These are phyloP conservation scores for Hydractinia echinata DNA, from an alignment of 30 jellyfish, hydroid and myxozoan genomes.

Conservation along the genomic window DNA sequence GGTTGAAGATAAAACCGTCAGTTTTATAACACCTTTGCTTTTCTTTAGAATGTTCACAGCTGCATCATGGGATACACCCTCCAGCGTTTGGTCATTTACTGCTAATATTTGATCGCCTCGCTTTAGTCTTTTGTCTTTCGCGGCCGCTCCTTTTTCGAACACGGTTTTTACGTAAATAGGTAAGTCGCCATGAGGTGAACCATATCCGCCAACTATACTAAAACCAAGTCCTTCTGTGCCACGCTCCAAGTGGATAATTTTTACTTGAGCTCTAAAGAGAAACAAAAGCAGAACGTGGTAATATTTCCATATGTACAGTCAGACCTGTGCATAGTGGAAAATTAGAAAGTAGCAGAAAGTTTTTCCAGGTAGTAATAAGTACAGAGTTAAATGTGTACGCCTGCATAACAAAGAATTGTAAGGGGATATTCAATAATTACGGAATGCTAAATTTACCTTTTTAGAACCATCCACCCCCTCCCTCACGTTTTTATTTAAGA, in stretches of 20 bases:
- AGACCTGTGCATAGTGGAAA: neutral
- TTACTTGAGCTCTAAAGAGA: slow-evolving; percentile 54
- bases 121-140: slow-evolving; percentile 76
- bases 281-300: neutral
- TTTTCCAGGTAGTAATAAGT: neutral
- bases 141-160: slow-evolving; percentile 92
- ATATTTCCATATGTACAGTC: neutral
- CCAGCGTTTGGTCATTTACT: slow-evolving; percentile 76
- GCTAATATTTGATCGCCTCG: slow-evolving; percentile 94
- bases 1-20: slow-evolving; percentile 69
- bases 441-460: too few species aligned
- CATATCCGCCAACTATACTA: slow-evolving; percentile 94
- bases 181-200: slow-evolving; percentile 91
- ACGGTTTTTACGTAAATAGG: slow-evolving; percentile 95
- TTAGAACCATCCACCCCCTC: too few species aligned
- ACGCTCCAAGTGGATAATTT: slow-evolving; percentile 75
- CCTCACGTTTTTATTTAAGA: too few species aligned
- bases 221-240: slow-evolving; percentile 96
- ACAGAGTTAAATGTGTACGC: too few species aligned
- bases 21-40: slow-evolving; percentile 76
- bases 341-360: neutral
- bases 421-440: too few species aligned
- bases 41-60: slow-evolving; percentile 87
- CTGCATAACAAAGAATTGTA: too few species aligned
- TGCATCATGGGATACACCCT: slow-evolving; percentile 80